Conservation (phyloP, 2,113 vertebrate species). For the Cyprinodon brontotheroides region DNA sequence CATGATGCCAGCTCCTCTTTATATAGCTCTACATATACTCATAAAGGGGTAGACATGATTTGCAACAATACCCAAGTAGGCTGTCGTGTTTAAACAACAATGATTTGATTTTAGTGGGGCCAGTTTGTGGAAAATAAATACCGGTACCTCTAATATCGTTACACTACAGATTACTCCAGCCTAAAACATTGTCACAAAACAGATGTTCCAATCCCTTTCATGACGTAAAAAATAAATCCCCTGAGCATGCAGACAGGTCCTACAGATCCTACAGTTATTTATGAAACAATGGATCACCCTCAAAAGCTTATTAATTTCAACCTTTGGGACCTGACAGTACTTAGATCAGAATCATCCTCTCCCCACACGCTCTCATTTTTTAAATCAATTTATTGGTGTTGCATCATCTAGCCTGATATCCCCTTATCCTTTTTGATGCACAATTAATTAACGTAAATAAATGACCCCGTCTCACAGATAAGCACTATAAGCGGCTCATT, state of each 20-base stretch:
- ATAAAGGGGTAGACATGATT: not conserved
- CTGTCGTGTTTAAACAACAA: not conserved
- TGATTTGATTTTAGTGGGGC: too few species aligned
- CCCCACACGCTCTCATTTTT: conserved; percentile 1
- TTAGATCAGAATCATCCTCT: not conserved
- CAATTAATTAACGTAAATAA: conserved; percentile 65
- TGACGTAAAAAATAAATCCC: not conserved
- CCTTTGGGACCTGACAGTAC: not conserved
- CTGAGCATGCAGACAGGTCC: not conserved
- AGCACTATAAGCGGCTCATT: conserved; percentile 63
- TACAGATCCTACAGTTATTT: not conserved
- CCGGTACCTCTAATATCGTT: too few species aligned
- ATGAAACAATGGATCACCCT: not conserved
- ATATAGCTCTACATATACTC: not conserved
- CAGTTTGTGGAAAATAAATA: too few species aligned
- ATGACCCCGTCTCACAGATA: conserved; percentile 57
- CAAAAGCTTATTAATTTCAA: not conserved
- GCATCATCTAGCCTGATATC: conserved; percentile 20
- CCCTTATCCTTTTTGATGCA: conserved; percentile 32
- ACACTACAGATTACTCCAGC: too few species aligned
- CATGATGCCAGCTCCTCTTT: not conserved
- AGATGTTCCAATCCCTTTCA: not conserved
- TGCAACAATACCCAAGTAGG: not conserved
- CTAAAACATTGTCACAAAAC: too few species aligned
- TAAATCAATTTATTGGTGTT: conserved; percentile 44